phyloP scores from a whole-genome alignment of 2,113 vertebrate species.

The Setophaga coronata region DNA sequence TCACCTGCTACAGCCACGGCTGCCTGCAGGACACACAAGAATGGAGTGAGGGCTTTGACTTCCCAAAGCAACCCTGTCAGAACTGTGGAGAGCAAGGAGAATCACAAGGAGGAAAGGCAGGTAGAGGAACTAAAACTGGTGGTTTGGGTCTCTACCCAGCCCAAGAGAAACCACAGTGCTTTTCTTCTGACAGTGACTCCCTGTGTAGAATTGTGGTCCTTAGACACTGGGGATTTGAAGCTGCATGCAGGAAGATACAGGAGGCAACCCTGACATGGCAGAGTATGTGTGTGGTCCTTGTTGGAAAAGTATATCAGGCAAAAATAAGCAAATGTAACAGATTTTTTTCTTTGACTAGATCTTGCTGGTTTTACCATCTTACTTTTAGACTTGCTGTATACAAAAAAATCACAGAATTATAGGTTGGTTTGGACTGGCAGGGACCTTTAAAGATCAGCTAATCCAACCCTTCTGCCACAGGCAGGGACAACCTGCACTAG shows the following conservation, averaged over 20 bases:
- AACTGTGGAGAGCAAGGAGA: not conserved
- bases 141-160: not conserved
- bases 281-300: not conserved
- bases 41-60: not conserved
- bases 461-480: not conserved
- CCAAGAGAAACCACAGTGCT: not conserved
- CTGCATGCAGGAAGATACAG: not conserved
- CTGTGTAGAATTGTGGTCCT: not conserved
- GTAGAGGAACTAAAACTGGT: conserved; percentile 5
- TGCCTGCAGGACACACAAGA: not conserved
- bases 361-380: not conserved
- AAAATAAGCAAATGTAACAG: not conserved
- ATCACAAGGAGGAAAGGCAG: not conserved
- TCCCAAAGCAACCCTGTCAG: not conserved
- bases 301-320: not conserved
- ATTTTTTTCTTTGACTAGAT: not conserved
- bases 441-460: not conserved
- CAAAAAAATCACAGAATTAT: not conserved
- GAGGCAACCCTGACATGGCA: not conserved
- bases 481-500: not conserved
- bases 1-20: not conserved
- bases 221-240: not conserved
- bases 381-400: not conserved
- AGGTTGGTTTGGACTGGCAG: not conserved
- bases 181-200: not conserved